Percentiles rank a stretch among this genome's conserved stretches.
These are phyloP conservation scores for Ganaspis sp. DNA, from an alignment of 1,140 invertebrate genomes.

Conservation along the genomic window DNA sequence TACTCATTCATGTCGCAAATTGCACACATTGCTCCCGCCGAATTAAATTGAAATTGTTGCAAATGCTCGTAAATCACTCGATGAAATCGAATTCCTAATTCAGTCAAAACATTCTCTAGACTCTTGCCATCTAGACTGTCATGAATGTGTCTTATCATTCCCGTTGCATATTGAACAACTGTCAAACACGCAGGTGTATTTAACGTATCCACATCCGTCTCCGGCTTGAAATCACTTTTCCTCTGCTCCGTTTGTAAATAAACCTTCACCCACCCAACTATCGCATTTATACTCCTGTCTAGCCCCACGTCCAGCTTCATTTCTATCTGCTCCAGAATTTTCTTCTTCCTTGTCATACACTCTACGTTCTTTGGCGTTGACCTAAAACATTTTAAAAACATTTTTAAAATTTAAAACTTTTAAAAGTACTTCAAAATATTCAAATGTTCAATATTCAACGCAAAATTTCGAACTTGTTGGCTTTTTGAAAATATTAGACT, in stretches of 20 bases:
- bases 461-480: too few species aligned
- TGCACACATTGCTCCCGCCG: slow-evolving; percentile 96
- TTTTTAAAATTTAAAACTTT: slow-evolving; percentile 13
- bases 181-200: slow-evolving; percentile 88
- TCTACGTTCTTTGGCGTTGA: slow-evolving; percentile 92
- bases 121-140: slow-evolving; percentile 95
- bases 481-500: too few species aligned
- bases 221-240: slow-evolving; percentile 97
- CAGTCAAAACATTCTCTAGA: slow-evolving; percentile 89
- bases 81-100: slow-evolving; percentile 94
- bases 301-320: slow-evolving; percentile 93
- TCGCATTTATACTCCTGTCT: slow-evolving; percentile 90
- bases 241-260: slow-evolving; percentile 95
- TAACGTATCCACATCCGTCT: slow-evolving; percentile 88
- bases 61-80: slow-evolving; percentile 97
- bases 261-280: slow-evolving; percentile 93
- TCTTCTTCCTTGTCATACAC: slow-evolving; percentile 91
- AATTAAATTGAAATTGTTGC: slow-evolving; percentile 96
- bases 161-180: slow-evolving; percentile 90
- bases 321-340: slow-evolving; percentile 92
- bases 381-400: slow-evolving; percentile 75
- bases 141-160: slow-evolving; percentile 87
- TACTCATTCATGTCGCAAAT: slow-evolving; percentile 99
- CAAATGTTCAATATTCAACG: too few species aligned
- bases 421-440: too few species aligned